Base-by-base conservation (phyloP, 1,140 invertebrate species). In the Steinernema khuongi region DNA sequence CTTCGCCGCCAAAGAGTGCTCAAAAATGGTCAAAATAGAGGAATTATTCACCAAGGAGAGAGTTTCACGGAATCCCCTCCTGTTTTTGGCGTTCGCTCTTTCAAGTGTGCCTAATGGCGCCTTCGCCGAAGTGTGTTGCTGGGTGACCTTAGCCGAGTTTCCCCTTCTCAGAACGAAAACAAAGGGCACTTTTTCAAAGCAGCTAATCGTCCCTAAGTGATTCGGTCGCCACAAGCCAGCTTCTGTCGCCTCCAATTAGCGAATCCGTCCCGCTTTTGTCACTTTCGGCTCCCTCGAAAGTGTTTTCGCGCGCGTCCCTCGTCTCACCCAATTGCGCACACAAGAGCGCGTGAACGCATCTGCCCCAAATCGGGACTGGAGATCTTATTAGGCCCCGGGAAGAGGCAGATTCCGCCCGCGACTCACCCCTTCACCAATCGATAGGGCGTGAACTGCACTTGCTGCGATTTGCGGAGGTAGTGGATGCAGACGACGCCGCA, bases 401-500 rank as follows among this genome's bases (percentile, higher is more conserved):
- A n/a, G 7, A n/a, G 36, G 7, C 36, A 11, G n/a, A 41, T n/a
- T n/a, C 36, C 36, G n/a, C 36, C n/a, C 36, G 36, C 19, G 7
- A 14, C 50, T 60, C 19, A 60, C 50, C 50, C 50, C 26, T 60
- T 60, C 14, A 60, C 50, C 50, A 60, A 22, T 2, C 50, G 50
- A 26, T 60, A 60, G 50, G 50, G 50, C 50, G 50, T 60, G 50
- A 60, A 60, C 50, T 60, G 50, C 11, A 60, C 50, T 30, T 72
- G 71, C 44, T 72, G 43, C 7, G 71, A 30, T 14, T 67, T 32
- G 43, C 71, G 72, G 41, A 74, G 36, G 33, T 74, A 74, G 33
- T 32, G 70, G 22, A 74, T 43, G 26, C 43, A 72, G 2, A 74
- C 30, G 22, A 73, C 70, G 7, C 67, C 68, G 70, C 72, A 74